Percentiles rank a stretch among this genome's conserved stretches.
phyloP scores from a whole-genome alignment of 2,797 vertebrate species.

The Microctenopoma steveboyesi region DNA sequence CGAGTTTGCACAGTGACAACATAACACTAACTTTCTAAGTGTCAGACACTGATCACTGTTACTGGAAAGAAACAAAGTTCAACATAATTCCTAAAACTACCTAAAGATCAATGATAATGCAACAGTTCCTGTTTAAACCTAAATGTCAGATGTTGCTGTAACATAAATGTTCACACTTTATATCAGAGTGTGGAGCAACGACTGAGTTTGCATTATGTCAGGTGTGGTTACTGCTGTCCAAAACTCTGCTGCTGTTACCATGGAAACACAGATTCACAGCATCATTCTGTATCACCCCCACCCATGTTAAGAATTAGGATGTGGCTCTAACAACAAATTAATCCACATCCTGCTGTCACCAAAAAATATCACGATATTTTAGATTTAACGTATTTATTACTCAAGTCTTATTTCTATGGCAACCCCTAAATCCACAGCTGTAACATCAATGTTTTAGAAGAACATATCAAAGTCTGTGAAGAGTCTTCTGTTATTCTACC shows the following conservation, averaged over 20 bases:
- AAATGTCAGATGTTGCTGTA: not conserved
- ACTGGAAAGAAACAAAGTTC: no score
- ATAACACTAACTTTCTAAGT: no score
- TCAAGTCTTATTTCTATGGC: not conserved
- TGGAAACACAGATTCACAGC: constrained; percentile 40
- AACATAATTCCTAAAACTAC: no score
- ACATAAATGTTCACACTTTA: not conserved
- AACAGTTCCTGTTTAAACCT: no score
- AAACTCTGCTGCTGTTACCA: constrained; percentile 31
- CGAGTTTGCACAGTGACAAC: no score
- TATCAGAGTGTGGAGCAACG: not conserved
- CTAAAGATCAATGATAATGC: no score
- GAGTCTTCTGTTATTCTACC: no score
- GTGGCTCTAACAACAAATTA: not conserved
- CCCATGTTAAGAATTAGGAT: constrained; percentile 5
- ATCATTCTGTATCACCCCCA: constrained; percentile 7
- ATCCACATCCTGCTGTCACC: constrained; percentile 12
- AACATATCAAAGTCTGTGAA: no score
- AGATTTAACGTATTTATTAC: not conserved
- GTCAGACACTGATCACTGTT: no score
- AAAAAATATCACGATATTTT: not conserved
- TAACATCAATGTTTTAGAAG: no score
- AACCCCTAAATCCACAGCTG: not conserved
- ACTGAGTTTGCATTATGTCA: not conserved
- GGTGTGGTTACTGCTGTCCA: not conserved